These are phyloP conservation scores for Drosophila merina DNA, from an alignment of 2,888 invertebrate species.

Conservation along the genomic window DNA sequence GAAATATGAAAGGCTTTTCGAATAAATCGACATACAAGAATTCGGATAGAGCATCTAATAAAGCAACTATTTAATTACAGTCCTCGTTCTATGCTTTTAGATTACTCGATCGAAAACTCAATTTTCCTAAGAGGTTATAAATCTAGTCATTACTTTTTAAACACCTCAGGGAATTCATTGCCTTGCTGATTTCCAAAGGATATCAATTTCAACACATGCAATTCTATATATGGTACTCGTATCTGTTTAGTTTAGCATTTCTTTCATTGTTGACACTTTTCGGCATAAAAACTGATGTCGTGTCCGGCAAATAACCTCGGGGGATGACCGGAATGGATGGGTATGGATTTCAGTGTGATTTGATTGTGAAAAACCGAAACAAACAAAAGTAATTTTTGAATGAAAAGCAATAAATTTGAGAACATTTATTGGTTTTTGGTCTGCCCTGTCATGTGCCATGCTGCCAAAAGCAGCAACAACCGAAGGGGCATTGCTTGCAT, in stretches of 20 bases:
- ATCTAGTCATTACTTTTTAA: constrained; percentile 1
- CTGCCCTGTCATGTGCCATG: constrained; percentile 58
- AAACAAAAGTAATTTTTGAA: constrained; percentile 80
- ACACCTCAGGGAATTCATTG: neutral
- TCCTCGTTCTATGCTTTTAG: neutral
- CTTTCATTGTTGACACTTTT: constrained; percentile 32
- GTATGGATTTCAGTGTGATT: constrained; percentile 44
- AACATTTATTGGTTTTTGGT: constrained; percentile 83
- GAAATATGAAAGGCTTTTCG: constrained; percentile 70
- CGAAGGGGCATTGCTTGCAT: constrained; percentile 59
- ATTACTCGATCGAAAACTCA: neutral
- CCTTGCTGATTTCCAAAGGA: constrained; percentile 5
- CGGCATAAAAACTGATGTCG: constrained; percentile 46
- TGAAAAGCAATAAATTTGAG: constrained; percentile 82
- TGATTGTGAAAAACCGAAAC: constrained; percentile 65
- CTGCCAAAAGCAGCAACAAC: constrained; percentile 15
- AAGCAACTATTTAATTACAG: neutral
- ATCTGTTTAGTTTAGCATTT: constrained; percentile 7
- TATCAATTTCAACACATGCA: constrained; percentile 25
- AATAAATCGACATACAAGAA: constrained; percentile 52
- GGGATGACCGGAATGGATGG: constrained; percentile 28
- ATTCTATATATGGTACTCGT: constrained; percentile 19
- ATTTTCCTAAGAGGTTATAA: neutral
- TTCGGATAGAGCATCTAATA: neutral
- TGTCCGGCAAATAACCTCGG: constrained; percentile 41